Conservation (phyloP, 2,113 vertebrate species). For the Thamnaconus septentrionalis region DNA sequence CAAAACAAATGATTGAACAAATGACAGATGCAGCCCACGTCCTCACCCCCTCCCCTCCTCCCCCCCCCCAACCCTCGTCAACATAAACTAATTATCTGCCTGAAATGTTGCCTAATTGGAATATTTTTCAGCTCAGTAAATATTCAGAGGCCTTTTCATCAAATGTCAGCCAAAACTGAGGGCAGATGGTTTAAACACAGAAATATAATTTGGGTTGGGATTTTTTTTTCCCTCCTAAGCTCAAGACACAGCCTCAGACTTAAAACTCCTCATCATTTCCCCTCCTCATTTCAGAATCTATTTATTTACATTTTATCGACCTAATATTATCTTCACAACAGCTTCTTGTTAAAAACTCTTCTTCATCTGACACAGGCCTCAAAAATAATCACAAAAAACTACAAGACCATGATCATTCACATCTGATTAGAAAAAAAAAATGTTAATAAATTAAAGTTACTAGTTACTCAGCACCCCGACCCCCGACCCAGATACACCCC, state of each 20-base stretch:
- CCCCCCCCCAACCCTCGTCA: too few species aligned
- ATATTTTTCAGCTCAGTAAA: conserved; percentile 44
- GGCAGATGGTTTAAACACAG: conserved; percentile 29
- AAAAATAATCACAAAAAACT: conserved; percentile 9
- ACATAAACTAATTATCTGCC: too few species aligned
- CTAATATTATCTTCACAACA: neutral
- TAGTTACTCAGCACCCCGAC: neutral
- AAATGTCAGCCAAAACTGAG: conserved; percentile 22
- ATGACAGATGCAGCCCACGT: neutral
- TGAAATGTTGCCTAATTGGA: conserved; percentile 27
- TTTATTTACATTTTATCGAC: too few species aligned
- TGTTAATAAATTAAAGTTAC: conserved; percentile 67
- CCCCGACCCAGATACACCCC: neutral
- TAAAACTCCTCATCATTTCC: too few species aligned
- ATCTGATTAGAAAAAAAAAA: conserved; percentile 47
- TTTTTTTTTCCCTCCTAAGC: conserved; percentile 6
- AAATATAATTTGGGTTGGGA: conserved; percentile 31
- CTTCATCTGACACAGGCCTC: conserved; percentile 3
- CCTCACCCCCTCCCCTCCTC: too few species aligned
- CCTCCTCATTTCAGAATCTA: too few species aligned
- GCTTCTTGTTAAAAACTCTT: neutral
- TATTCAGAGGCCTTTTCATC: conserved; percentile 25
- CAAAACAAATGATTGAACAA: neutral
- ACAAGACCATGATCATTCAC: conserved; percentile 38
- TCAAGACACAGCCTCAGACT: too few species aligned